Conservation (phyloP, 2,797 vertebrate species). For the Margarornis squamiger region DNA sequence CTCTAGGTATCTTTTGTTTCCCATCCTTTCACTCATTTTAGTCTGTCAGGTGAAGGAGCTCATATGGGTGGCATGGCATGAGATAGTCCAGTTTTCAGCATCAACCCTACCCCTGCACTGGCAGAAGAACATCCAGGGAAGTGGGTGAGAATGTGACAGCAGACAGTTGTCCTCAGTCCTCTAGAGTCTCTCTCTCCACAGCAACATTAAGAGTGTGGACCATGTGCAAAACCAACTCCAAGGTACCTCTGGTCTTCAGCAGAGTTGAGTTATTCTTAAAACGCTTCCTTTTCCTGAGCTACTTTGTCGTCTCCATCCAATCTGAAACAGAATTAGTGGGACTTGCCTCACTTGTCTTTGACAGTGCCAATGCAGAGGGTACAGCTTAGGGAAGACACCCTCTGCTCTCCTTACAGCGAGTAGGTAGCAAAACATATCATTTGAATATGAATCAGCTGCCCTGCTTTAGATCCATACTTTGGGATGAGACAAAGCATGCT, state of each 20-base stretch:
- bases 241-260: not conserved
- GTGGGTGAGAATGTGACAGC: not conserved
- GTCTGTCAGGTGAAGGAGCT: not conserved
- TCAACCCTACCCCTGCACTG: not conserved
- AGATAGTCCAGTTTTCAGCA: not conserved
- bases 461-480: not conserved
- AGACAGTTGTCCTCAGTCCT: accelerated
- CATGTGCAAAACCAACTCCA: not conserved
- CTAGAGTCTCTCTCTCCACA: not conserved
- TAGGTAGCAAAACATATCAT: not conserved
- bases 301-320: not conserved
- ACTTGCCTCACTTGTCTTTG: not conserved
- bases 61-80: too few species aligned
- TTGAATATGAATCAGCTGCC: not conserved
- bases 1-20: not conserved
- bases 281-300: not conserved
- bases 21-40: not conserved
- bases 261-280: not conserved
- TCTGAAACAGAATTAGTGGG: not conserved
- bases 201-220: not conserved
- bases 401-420: not conserved
- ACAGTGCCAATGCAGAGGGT: not conserved
- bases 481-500: not conserved
- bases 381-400: not conserved
- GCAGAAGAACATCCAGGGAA: not conserved